Evolutionary conservation across 2,888 invertebrate species (phyloP).

Genomic region (Drosophila melanosoma): DNA sequence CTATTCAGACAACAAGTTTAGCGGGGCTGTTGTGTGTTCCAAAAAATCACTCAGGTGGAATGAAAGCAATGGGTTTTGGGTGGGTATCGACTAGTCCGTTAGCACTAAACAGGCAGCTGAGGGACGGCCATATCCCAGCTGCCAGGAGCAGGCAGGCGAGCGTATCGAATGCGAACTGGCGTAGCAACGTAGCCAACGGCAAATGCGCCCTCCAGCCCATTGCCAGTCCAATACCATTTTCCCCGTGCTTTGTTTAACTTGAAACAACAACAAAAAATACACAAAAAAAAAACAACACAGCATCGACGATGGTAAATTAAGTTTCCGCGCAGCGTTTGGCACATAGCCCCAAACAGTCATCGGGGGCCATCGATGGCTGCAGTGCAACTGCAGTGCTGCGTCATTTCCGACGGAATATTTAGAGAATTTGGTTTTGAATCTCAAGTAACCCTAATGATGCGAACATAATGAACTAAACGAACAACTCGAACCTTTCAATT

Average conservation of each 20-base stretch:
- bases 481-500: conserved; percentile 60
- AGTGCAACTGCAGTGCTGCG: conserved; percentile 37
- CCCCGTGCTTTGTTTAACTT: conserved; percentile 59
- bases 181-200: conserved; percentile 12
- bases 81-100: conserved; percentile 36
- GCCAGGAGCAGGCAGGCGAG: conserved; percentile 27
- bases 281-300: conserved; percentile 3
- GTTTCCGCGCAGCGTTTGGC: conserved; percentile 47
- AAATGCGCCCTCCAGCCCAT: conserved; percentile 20
- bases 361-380: conserved; percentile 1
- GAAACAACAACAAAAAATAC: not conserved
- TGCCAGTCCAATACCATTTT: conserved; percentile 38
- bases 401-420: conserved; percentile 48
- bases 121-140: not conserved
- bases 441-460: conserved; percentile 39
- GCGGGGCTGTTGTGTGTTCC: conserved; percentile 57
- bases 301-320: conserved; percentile 64
- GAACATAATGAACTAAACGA: conserved; percentile 28
- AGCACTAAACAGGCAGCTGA: conserved; percentile 32
- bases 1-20: conserved; percentile 47
- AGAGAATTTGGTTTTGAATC: conserved; percentile 34
- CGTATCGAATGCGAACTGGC: conserved; percentile 31
- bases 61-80: conserved; percentile 34
- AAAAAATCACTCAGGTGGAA: conserved; percentile 68
- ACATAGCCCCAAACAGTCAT: conserved; percentile 13